Conservation (phyloP, 2,888 invertebrate genomes). For the Penaeus monodon region DNA sequence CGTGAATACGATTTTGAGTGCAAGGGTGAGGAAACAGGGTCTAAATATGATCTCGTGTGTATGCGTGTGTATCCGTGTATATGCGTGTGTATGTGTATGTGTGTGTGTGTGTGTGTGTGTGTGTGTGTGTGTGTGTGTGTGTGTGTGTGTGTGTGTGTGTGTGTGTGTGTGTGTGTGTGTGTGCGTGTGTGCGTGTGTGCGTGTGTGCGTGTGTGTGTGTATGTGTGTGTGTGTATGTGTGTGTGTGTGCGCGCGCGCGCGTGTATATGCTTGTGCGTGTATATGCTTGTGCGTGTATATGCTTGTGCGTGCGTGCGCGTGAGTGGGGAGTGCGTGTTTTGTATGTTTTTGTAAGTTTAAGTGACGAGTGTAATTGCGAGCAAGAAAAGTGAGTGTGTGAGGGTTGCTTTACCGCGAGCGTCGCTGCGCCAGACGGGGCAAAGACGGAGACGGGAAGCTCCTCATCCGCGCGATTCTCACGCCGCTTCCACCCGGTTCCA, state of each 20-base stretch:
- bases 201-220: constrained; percentile 22
- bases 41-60: not conserved
- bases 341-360: not conserved
- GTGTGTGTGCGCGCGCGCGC: constrained; percentile 6
- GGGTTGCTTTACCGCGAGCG: too few relatives aligned
- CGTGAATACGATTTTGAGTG: not conserved
- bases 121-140: constrained; percentile 28
- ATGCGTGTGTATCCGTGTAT: constrained; percentile 10
- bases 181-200: constrained; percentile 4
- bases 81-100: constrained; percentile 13
- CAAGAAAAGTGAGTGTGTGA: too few relatives aligned
- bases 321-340: too few relatives aligned
- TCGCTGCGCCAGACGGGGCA: too few relatives aligned
- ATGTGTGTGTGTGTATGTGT: constrained; percentile 23
- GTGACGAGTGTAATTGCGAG: not conserved
- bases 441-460: too few relatives aligned
- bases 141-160: not conserved
- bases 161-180: constrained; percentile 4
- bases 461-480: not conserved
- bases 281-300: constrained; percentile 3
- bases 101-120: constrained; percentile 28
- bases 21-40: not conserved
- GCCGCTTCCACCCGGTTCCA: not conserved
- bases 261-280: too few relatives aligned
- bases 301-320: not conserved